These are phyloP conservation scores for Aphelinus atriplicis DNA, from an alignment of 1,140 invertebrate species.

Conservation along the genomic window DNA sequence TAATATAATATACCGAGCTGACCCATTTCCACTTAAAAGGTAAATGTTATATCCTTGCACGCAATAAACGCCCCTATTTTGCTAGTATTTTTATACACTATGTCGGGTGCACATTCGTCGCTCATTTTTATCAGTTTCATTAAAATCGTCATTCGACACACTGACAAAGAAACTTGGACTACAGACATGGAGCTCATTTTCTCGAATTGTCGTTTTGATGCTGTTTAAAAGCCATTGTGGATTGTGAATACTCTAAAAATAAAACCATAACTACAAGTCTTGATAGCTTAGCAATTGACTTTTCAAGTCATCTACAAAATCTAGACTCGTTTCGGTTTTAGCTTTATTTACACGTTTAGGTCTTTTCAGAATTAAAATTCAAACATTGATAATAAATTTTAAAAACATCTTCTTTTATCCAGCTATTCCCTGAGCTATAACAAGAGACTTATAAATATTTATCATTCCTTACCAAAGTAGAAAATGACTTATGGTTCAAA, in stretches of 20 bases:
- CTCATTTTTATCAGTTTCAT: conserved; percentile 47
- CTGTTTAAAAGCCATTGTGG: conserved; percentile 32
- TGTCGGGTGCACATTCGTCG: conserved; percentile 56
- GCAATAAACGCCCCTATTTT: conserved; percentile 60
- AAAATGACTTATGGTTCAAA: conserved; percentile 29
- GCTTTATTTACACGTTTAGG: conserved; percentile 39
- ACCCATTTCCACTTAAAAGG: conserved; percentile 58
- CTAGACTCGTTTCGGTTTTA: conserved; percentile 38
- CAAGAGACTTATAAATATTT: conserved; percentile 38
- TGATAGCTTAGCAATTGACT: conserved; percentile 18
- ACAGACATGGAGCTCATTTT: conserved; percentile 44
- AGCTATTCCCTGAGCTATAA: conserved; percentile 39
- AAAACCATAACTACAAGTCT: conserved; percentile 39
- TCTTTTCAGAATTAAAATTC: conserved; percentile 28
- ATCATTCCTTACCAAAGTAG: conserved; percentile 32
- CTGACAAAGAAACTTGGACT: conserved; percentile 50
- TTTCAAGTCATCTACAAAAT: conserved; percentile 33
- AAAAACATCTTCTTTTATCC: conserved; percentile 35
- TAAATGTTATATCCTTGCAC: conserved; percentile 59
- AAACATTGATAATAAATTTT: conserved; percentile 39
- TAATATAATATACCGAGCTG: conserved; percentile 66
- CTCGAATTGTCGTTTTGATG: no score
- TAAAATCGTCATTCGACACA: conserved; percentile 46
- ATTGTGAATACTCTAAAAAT: conserved; percentile 36
- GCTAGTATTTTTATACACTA: conserved; percentile 63